Evolutionary conservation across 2,888 invertebrate genomes (phyloP), one percentile per base, ranked within the genome.

Genomic region (Phalangium opilio): DNA sequence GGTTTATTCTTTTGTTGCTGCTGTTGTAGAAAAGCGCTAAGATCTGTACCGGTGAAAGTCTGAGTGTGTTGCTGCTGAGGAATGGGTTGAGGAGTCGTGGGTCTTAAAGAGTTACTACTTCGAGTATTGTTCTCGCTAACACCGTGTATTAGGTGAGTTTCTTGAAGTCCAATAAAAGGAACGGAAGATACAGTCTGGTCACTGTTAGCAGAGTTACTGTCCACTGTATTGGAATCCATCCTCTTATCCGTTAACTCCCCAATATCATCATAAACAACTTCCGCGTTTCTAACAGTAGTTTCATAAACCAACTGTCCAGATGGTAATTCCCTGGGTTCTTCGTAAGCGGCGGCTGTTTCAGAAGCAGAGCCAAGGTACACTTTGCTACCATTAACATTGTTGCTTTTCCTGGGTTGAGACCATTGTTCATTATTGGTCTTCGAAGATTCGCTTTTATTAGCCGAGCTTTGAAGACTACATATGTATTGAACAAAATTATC

Each of bases 201-300:
- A 14, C 17, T 8, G 10, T 15, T 38, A 38, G 15, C 18, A 10
- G n/a, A 38, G 17, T 12, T n/a, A 4, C 5, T 7, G 27, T 27
- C 8, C 4, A 27, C 27, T n/a, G 14, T 38, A 17, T 2, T 18
- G 3, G n/a, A 38, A 18, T 17, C 15, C 12, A 20, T 32, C 17
- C 50, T 38, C 38, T 48, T 50, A 33, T 50, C 54, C 17, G 48
- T 47, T 41, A 54, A 50, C 41, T 86, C 86, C 55, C 79, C 81
- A 52, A 81, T 80, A 64, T 86, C 85, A 63, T 87, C 85, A 61
- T 87, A 85, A 44, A 83, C 84, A 43, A 83, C 81, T 64, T 81
- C 85, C 12, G 63, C 62, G 17, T 78, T 81, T 50, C 80, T 76
- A 52, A 81, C 77, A 42, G 75, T 74, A 3, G 75, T 73, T 60